Evolutionary conservation across 2,888 invertebrate species (phyloP).

Genomic region (Pheosia gnoma): DNA sequence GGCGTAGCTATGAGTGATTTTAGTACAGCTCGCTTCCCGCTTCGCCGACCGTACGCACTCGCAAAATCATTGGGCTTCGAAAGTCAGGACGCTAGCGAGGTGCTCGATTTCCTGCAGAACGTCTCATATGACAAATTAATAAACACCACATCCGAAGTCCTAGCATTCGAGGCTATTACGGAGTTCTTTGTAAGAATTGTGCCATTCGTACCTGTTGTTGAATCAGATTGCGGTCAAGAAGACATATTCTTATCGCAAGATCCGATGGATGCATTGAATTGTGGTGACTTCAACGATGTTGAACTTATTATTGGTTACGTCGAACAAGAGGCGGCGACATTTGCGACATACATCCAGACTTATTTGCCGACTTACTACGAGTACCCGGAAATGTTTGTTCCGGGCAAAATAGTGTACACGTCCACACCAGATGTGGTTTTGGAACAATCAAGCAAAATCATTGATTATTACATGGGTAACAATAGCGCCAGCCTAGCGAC

Average conservation of each 20-base stretch:
- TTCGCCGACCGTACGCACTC: background rate
- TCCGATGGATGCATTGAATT: background rate
- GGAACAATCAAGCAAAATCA: slow-evolving; percentile 11
- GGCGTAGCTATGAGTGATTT: slow-evolving; percentile 1
- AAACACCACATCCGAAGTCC: background rate
- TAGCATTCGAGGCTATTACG: slow-evolving; percentile 5
- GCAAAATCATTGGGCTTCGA: slow-evolving; percentile 5
- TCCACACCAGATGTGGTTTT: slow-evolving; percentile 5
- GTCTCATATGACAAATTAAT: slow-evolving; percentile 2
- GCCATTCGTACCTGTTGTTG: slow-evolving; percentile 9
- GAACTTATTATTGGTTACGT: slow-evolving; percentile 6
- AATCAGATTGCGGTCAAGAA: slow-evolving; percentile 8
- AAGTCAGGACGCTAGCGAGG: background rate
- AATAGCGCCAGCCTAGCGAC: slow-evolving; percentile 1
- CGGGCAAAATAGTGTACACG: slow-evolving; percentile 10
- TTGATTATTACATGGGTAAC: slow-evolving; percentile 15
- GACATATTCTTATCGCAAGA: slow-evolving; percentile 5
- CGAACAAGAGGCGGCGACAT: background rate
- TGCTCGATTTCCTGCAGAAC: slow-evolving; percentile 1
- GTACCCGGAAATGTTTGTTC: slow-evolving; percentile 16
- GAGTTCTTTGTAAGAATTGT: background rate
- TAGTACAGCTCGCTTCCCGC: background rate
- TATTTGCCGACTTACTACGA: slow-evolving; percentile 3
- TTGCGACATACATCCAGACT: background rate
- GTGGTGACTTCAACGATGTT: slow-evolving; percentile 3